Evolutionary conservation across 1,140 invertebrate species (phyloP), one percentile per base, ranked within the genome.

Genomic region (Tachypleus tridentatus): DNA sequence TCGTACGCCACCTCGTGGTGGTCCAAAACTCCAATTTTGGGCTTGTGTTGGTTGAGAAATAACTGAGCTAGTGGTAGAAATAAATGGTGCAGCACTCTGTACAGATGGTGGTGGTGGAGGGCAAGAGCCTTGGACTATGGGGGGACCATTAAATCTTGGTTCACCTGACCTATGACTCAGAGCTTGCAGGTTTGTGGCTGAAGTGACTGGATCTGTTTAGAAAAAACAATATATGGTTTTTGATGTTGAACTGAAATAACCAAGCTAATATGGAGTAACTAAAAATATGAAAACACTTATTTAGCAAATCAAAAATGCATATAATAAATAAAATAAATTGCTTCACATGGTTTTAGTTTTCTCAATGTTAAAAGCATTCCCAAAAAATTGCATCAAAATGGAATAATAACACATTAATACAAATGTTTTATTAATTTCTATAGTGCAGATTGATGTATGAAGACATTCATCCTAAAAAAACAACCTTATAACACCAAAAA

Each of bases 1-100:
- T 47, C 58, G 59, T 5, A 61, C 57, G 47, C 54, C 58, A 57
- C 60, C 63, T 47, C 53, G 64, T 10, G 63, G 58, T 10, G 65
- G 61, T 60, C 57, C 57, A 48, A 49, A 57, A 8, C 60, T 54
- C 62, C 52, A 9, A 51, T 10, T 11, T 64, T 63, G 29, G 11
- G 61, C 49, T 52, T 47, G 29, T 10, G 65, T 10, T 59, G 50
- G 62, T 54, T 54, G 53, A n/a, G 53, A 8, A 54, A 54, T n/a
- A n/a, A n/a, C 29, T 29, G 53, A 54, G 7, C 53, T n/a, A 54
- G 7, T 53, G 62, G 58, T 62, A 49, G 66, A 52, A 4, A 29
- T 48, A 6, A 57, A 51, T 48, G 59, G 60, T 49, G 62, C 62
- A 4, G 51, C 57, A 56, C 5, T 47, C 29, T 60, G 61, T 47